Evolutionary conservation across 1,140 invertebrate genomes (phyloP).

Genomic region (Polyergus mexicanus): DNA sequence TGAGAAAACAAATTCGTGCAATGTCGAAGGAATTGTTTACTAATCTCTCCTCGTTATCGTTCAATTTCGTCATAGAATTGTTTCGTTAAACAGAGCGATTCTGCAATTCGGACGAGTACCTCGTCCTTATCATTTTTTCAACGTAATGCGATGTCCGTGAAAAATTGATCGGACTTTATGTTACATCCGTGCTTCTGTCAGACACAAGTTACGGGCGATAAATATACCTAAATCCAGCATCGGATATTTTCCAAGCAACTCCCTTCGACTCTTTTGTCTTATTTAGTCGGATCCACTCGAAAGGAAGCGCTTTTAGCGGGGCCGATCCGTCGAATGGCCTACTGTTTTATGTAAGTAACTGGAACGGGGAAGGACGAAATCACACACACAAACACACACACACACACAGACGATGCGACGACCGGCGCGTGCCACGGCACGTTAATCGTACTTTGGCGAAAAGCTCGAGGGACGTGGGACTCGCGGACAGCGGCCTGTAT

Average conservation of each 20-base stretch:
- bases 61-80: not conserved
- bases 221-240: not conserved
- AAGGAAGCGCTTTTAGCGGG: slow-evolving; percentile 8
- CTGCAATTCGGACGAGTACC: not conserved
- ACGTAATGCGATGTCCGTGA: too few relatives aligned
- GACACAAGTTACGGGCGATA: not conserved
- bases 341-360: not conserved
- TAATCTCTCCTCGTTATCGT: not conserved
- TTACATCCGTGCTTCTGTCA: not conserved
- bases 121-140: not conserved
- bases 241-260: not conserved
- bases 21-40: not conserved
- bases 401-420: not conserved
- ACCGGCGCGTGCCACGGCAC: slow-evolving; percentile 38
- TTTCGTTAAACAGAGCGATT: not conserved
- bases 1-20: not conserved
- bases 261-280: not conserved
- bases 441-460: slow-evolving; percentile 52
- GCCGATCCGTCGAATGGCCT: not conserved
- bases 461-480: slow-evolving; percentile 33
- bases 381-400: too few relatives aligned
- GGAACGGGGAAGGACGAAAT: not conserved
- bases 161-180: not conserved
- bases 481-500: slow-evolving; percentile 28
- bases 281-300: not conserved